Evolutionary conservation across 1,140 invertebrate species (phyloP), one percentile per base, ranked within the genome.

Genomic region (Meloidogyne exigua): DNA sequence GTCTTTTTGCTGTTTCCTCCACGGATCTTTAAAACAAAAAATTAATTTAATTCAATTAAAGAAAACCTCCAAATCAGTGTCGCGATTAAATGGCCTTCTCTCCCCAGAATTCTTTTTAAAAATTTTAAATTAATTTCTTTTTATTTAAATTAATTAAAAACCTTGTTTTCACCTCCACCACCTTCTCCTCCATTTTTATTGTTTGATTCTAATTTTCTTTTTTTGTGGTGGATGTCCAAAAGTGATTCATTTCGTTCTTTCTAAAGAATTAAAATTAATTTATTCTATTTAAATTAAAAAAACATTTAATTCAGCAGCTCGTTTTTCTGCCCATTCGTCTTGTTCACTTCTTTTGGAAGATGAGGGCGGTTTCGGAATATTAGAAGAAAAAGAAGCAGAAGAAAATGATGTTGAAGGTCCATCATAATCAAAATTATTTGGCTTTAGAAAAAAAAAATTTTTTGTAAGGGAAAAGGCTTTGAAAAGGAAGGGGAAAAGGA

Each of bases 11-110:
- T 28, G 9, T 12, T 32, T 28, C 21, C 28, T 62, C 72, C 72
- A n/a, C 66, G 66, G 25, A 68, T 42, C 66, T 68, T 32, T 18
- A 68, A 67, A 68, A 68, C 7, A 9, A 32, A 9, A 62, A 42
- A 28, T 26, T 63, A 23, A 72, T 2, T 26, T 21, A 64, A 63
- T 42, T 12, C 4, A 25, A 67, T 26, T 25, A 15, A 26, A 18
- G n/a, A n/a, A 21, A n/a, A 78, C 78, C 77, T 79, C 78, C 39
- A 79, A 81, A 36, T 79, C 77, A n/a, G 13, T 79, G 28, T 79
- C 77, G 15, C 77, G 75, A 79, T 79, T 78, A 68, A 79, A 79
- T 28, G 77, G 76, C 32, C 64, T 39, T 26, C 74, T 32, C 9
- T 74, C 74, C 15, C n/a, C n/a, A n/a, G 44, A 25, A 13, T 21